Percentiles rank a stretch among this genome's conserved stretches.
Evolutionary conservation across 2,888 invertebrate genomes (phyloP).

Genomic region (Dolichopus griseipennis): DNA sequence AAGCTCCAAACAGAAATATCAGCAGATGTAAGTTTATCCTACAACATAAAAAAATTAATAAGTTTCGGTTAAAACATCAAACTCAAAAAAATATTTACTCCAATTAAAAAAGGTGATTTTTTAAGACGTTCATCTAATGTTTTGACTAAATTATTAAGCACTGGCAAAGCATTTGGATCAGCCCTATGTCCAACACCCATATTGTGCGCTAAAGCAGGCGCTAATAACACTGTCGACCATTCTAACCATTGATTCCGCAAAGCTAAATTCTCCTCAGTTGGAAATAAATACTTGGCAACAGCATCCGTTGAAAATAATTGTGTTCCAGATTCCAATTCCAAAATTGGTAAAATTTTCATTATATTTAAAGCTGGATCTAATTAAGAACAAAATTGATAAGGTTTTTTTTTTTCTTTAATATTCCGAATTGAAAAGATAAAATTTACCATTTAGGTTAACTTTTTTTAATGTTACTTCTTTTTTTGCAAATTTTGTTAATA

Average conservation of each 20-base stretch:
- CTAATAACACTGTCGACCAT: slow-evolving; percentile 55
- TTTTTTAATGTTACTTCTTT: slow-evolving; percentile 50
- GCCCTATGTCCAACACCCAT: slow-evolving; percentile 46
- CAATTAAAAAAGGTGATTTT: slow-evolving; percentile 50
- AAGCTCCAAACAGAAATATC: slow-evolving; percentile 68
- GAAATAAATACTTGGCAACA: slow-evolving; percentile 56
- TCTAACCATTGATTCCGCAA: slow-evolving; percentile 51
- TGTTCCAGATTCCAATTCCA: slow-evolving; percentile 53
- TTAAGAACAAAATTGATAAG: too few species aligned
- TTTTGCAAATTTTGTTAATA: slow-evolving; percentile 58
- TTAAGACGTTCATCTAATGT: slow-evolving; percentile 49
- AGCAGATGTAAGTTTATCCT: slow-evolving; percentile 56
- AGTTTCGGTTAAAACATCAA: background rate
- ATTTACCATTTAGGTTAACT: slow-evolving; percentile 53
- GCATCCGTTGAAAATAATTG: slow-evolving; percentile 65
- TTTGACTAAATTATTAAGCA: slow-evolving; percentile 49
- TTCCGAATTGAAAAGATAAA: background rate
- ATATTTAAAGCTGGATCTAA: slow-evolving; percentile 47
- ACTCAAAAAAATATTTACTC: slow-evolving; percentile 41
- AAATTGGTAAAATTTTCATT: slow-evolving; percentile 55
- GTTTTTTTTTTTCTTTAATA: too few species aligned
- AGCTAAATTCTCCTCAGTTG: slow-evolving; percentile 39
- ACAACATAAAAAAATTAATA: slow-evolving; percentile 28
- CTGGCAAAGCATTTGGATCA: slow-evolving; percentile 50
- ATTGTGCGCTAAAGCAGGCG: slow-evolving; percentile 49